A percentile compares a stretch with the other conserved stretches of the same genome.
phyloP scores from a whole-genome alignment of 2,888 invertebrate genomes.

The Linnaemya tessellans region DNA sequence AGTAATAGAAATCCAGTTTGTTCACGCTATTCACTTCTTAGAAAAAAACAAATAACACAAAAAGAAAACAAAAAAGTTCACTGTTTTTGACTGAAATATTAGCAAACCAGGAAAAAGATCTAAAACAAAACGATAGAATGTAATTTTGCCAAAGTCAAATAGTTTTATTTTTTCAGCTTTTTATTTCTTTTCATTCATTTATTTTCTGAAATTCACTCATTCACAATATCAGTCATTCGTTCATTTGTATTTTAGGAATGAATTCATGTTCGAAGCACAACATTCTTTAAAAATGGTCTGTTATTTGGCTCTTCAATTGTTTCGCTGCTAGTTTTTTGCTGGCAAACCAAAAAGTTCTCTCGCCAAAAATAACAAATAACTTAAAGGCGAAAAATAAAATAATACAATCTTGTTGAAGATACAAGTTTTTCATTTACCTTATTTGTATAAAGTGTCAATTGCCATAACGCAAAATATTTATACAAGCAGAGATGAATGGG shows the following conservation, averaged over 20 bases:
- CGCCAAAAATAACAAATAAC: conserved; percentile 47
- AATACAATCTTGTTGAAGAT: conserved; percentile 53
- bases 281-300: conserved; percentile 13
- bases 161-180: conserved; percentile 51
- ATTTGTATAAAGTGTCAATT: conserved; percentile 71
- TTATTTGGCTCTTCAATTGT: conserved; percentile 30
- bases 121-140: conserved; percentile 38
- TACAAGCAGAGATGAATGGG: conserved; percentile 49
- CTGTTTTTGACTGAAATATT: conserved; percentile 34
- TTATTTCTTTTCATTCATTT: conserved; percentile 6
- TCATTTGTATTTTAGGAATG: conserved; percentile 47
- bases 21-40: conserved; percentile 11
- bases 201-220: conserved; percentile 39
- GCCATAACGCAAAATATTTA: conserved; percentile 57
- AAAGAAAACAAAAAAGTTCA: conserved; percentile 5
- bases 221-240: conserved; percentile 34
- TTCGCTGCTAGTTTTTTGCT: conserved; percentile 37
- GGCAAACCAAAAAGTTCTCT: conserved; percentile 13
- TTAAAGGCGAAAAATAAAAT: conserved; percentile 32
- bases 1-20: conserved; percentile 49
- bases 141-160: conserved; percentile 66
- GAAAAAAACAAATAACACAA: neutral
- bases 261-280: conserved; percentile 55
- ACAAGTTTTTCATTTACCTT: conserved; percentile 61
- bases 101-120: neutral